These are phyloP conservation scores for Solen grandis DNA, from an alignment of 1,140 invertebrate genomes.

Conservation along the genomic window DNA sequence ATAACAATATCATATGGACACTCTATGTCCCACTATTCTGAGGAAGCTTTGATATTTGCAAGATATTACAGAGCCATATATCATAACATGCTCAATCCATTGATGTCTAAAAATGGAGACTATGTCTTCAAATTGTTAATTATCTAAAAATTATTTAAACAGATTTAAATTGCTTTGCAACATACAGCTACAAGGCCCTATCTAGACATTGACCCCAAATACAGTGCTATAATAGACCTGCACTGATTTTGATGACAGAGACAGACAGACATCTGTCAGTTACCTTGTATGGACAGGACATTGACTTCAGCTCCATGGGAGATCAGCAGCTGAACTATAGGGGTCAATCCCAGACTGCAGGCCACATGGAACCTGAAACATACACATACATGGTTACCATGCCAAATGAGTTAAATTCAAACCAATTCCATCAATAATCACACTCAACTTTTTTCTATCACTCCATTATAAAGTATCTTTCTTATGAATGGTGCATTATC, in stretches of 20 bases:
- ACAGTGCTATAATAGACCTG: too few relatives aligned
- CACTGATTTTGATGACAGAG: too few relatives aligned
- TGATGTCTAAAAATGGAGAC: neutral
- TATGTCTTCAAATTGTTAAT: neutral
- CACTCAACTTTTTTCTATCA: too few relatives aligned
- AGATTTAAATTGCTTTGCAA: neutral
- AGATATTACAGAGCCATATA: too few relatives aligned
- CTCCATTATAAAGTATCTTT: too few relatives aligned
- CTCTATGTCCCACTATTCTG: too few relatives aligned
- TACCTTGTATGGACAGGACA: constrained; percentile 73
- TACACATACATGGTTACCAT: neutral
- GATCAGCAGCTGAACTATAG: constrained; percentile 68
- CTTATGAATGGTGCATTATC: too few relatives aligned
- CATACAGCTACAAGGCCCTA: neutral
- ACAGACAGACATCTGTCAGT: neutral
- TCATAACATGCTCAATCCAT: neutral
- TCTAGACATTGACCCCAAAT: neutral
- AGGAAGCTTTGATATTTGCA: too few relatives aligned
- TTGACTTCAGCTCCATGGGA: constrained; percentile 70
- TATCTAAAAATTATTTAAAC: neutral
- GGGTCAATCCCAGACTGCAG: constrained; percentile 64
- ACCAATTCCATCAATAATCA: too few relatives aligned
- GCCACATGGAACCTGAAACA: constrained; percentile 70
- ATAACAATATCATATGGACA: too few relatives aligned
- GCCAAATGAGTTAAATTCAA: too few relatives aligned